These are phyloP conservation scores for Elaphurus davidianus DNA, from an alignment of 2,113 vertebrate genomes.

Conservation along the genomic window DNA sequence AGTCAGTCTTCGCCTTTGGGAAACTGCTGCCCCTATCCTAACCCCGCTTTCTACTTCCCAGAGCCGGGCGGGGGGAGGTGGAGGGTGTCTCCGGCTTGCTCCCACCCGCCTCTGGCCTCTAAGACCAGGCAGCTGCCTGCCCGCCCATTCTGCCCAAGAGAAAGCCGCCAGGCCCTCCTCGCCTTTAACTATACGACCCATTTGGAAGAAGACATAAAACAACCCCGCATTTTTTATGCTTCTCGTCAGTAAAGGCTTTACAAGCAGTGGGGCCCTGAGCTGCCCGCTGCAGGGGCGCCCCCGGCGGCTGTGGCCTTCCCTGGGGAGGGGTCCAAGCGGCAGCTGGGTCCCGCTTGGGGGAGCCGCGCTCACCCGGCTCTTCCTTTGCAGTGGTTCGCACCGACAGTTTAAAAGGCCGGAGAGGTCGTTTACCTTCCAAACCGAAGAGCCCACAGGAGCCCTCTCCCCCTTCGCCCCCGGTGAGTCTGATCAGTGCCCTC, in stretches of 20 bases:
- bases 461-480: slow-evolving; percentile 95
- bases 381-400: slow-evolving; percentile 93
- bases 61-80: background rate
- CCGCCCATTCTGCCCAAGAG: background rate
- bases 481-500: slow-evolving; percentile 98
- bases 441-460: slow-evolving; percentile 99
- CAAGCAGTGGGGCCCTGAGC: background rate
- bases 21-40: background rate
- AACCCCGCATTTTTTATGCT: background rate
- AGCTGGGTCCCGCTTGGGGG: background rate
- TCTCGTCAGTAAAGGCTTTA: slow-evolving; percentile 7
- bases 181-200: background rate
- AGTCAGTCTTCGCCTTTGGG: background rate
- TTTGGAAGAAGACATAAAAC: slow-evolving; percentile 20
- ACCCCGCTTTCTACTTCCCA: background rate
- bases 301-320: background rate
- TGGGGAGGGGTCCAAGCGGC: background rate
- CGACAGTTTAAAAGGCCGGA: slow-evolving; percentile 96
- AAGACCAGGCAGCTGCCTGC: background rate
- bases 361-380: background rate
- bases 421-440: slow-evolving; percentile 97
- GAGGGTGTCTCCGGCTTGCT: too few species aligned
- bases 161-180: background rate
- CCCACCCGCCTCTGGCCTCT: background rate
- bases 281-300: background rate